Conservation (phyloP, 2,888 invertebrate species). For the Barypeithes pellucidus region DNA sequence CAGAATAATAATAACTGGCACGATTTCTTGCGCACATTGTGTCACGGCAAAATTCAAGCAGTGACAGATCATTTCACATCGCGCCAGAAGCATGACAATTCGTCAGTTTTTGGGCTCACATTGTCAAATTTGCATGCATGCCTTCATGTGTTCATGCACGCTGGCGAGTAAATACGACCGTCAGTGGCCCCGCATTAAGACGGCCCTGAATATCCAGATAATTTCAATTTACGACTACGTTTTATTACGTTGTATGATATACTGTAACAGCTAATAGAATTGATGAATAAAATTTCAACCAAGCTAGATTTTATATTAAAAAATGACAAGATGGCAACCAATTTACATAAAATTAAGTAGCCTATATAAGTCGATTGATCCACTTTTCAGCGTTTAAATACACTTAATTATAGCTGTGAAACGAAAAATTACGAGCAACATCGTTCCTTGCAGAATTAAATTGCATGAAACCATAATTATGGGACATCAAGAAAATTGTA, state of each 20-base stretch:
- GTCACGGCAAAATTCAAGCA: too few species aligned
- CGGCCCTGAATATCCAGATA: too few species aligned
- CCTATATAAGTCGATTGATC: conserved; percentile 36
- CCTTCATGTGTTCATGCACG: too few species aligned
- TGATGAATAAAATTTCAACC: conserved; percentile 12
- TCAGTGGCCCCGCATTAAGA: too few species aligned
- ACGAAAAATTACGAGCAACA: conserved; percentile 32
- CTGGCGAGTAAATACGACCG: too few species aligned
- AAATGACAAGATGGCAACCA: conserved; percentile 26
- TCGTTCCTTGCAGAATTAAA: conserved; percentile 43
- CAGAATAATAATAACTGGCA: too few species aligned
- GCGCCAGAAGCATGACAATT: too few species aligned
- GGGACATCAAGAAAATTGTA: conserved; percentile 13
- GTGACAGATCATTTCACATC: too few species aligned
- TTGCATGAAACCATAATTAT: conserved; percentile 39
- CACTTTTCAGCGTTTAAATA: conserved; percentile 46
- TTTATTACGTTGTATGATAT: neutral
- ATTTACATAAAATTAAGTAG: conserved; percentile 40
- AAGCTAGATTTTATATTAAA: conserved; percentile 13
- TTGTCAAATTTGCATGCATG: too few species aligned
- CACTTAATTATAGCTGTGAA: conserved; percentile 47
- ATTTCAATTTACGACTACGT: neutral
- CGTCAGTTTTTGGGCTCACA: too few species aligned
- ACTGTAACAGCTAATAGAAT: neutral
- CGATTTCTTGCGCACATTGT: too few species aligned